A percentile compares a stretch with the other conserved stretches of the same genome.
These are phyloP conservation scores for Lasioglossum pauxillum DNA, from an alignment of 2,888 invertebrate species.

Conservation along the genomic window DNA sequence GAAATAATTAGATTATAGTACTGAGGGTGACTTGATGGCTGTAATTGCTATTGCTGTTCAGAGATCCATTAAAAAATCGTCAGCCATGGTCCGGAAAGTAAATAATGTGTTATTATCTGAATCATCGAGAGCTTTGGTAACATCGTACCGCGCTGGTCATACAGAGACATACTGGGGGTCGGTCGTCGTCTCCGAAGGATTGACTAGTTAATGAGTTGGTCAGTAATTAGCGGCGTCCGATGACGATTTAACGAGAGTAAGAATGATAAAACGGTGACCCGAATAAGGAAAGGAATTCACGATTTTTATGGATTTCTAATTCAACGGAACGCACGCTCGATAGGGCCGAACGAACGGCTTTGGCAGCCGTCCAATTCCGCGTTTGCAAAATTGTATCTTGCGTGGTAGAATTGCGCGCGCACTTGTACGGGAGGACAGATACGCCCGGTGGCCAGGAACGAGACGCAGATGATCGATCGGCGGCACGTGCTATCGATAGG, in stretches of 20 bases:
- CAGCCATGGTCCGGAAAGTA: too few relatives aligned
- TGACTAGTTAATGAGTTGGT: background rate
- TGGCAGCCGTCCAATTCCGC: constrained; percentile 32
- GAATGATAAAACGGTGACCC: background rate
- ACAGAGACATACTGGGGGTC: too few relatives aligned
- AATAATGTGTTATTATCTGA: too few relatives aligned
- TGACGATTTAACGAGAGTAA: background rate
- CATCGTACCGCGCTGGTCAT: too few relatives aligned
- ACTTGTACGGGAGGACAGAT: constrained; percentile 40
- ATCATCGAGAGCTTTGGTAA: too few relatives aligned
- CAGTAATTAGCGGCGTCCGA: background rate
- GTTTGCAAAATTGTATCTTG: constrained; percentile 33
- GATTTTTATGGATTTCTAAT: background rate
- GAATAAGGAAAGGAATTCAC: background rate
- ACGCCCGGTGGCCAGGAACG: constrained; percentile 24
- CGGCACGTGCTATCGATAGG: constrained; percentile 54
- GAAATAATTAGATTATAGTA: background rate
- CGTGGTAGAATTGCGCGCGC: constrained; percentile 30
- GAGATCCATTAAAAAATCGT: background rate
- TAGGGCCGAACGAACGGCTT: too few relatives aligned
- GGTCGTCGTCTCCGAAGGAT: background rate
- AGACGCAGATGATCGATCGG: constrained; percentile 51
- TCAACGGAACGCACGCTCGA: background rate
- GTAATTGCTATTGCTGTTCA: too few relatives aligned
- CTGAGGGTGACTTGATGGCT: too few relatives aligned